phyloP scores from a whole-genome alignment of 1,140 invertebrate species.

The Hormaphis cornu region DNA sequence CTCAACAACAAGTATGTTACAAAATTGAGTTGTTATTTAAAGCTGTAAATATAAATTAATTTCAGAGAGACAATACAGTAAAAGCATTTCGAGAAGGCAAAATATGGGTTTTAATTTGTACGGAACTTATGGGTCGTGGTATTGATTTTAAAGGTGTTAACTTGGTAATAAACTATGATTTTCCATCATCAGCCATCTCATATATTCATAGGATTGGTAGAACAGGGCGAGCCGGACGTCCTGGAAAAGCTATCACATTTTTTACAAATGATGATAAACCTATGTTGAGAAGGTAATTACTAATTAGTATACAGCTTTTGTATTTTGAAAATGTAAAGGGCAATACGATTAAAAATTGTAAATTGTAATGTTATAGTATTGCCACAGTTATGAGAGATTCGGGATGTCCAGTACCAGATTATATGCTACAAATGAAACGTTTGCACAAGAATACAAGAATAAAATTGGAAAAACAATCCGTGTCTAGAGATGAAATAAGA shows the following conservation, averaged over 20 bases:
- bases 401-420: constrained; percentile 80
- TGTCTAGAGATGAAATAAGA: constrained; percentile 53
- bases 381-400: constrained; percentile 76
- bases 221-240: constrained; percentile 84
- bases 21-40: neutral
- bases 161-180: constrained; percentile 95
- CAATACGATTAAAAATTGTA: neutral
- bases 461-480: constrained; percentile 49
- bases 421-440: constrained; percentile 74
- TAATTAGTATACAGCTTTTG: neutral
- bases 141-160: constrained; percentile 97
- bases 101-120: constrained; percentile 94
- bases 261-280: constrained; percentile 80
- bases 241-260: constrained; percentile 84
- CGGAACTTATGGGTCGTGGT: constrained; percentile 91
- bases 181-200: constrained; percentile 80
- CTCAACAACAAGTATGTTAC: constrained; percentile 63
- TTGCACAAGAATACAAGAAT: constrained; percentile 56
- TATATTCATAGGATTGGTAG: constrained; percentile 91
- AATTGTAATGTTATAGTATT: constrained; percentile 53
- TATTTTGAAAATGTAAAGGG: neutral
- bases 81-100: constrained; percentile 79
- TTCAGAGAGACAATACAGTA: constrained; percentile 78
- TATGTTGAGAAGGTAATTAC: constrained; percentile 66
- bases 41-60: constrained; percentile 28